phyloP scores from a whole-genome alignment of 2,888 invertebrate species.

The Ochropacha duplaris region DNA sequence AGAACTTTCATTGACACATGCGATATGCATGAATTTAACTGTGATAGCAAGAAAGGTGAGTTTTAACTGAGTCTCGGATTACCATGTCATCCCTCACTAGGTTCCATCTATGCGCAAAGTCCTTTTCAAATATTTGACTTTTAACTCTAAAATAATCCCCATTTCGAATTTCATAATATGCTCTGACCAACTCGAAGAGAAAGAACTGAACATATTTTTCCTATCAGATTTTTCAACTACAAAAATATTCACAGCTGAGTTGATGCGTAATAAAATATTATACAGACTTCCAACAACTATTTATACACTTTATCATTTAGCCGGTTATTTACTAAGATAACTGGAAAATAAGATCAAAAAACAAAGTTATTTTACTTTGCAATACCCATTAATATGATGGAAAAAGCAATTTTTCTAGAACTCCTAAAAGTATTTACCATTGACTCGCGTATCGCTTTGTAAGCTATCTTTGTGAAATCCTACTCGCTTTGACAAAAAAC shows the following conservation, averaged over 20 bases:
- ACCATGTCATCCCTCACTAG: too few species aligned
- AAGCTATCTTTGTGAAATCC: slow-evolving; percentile 12
- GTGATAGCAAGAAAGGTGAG: slow-evolving; percentile 69
- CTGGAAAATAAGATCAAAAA: not conserved
- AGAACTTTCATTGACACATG: slow-evolving; percentile 72
- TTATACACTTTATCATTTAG: not conserved
- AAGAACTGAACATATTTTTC: too few species aligned
- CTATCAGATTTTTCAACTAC: too few species aligned
- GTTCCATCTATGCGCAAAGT: too few species aligned
- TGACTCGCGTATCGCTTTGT: slow-evolving; percentile 11
- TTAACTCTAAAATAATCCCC: too few species aligned
- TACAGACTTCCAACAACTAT: not conserved
- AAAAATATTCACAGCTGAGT: not conserved
- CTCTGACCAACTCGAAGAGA: too few species aligned
- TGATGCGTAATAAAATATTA: not conserved
- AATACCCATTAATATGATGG: not conserved
- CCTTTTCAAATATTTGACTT: too few species aligned
- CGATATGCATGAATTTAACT: slow-evolving; percentile 76
- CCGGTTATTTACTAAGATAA: not conserved
- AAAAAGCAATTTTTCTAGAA: not conserved
- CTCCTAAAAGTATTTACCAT: not conserved
- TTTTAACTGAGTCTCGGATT: too few species aligned
- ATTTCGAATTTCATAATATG: too few species aligned
- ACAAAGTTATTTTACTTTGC: not conserved
- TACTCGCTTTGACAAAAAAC: slow-evolving; percentile 5